Evolutionary conservation across 1,140 invertebrate genomes (phyloP).

Genomic region (Cyphomyrmex costatus): DNA sequence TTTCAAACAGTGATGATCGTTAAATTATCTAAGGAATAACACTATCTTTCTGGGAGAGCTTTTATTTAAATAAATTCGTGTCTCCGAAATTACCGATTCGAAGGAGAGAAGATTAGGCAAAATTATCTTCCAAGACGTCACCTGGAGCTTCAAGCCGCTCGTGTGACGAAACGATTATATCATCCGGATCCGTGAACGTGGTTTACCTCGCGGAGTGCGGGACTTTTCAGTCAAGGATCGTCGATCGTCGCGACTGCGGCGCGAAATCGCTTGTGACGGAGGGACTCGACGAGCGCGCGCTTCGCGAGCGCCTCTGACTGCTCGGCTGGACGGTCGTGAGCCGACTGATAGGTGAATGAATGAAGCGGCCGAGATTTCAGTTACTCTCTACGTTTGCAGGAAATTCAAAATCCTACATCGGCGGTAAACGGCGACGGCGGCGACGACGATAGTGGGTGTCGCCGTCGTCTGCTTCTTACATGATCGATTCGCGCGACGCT

Average conservation of each 20-base stretch:
- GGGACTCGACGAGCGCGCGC: slow-evolving; percentile 66
- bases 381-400: slow-evolving; percentile 77
- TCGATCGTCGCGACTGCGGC: not conserved
- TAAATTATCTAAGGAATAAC: not conserved
- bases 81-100: not conserved
- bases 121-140: not conserved
- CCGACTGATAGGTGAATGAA: slow-evolving; percentile 86
- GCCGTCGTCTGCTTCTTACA: no score
- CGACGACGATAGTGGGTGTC: not conserved
- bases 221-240: slow-evolving; percentile 37
- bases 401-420: slow-evolving; percentile 69
- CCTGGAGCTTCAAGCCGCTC: not conserved
- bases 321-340: slow-evolving; percentile 84
- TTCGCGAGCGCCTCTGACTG: slow-evolving; percentile 80
- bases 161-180: not conserved
- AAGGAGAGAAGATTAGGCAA: not conserved
- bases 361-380: slow-evolving; percentile 83
- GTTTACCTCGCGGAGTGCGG: not conserved
- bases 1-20: not conserved
- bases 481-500: not conserved
- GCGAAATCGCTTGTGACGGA: slow-evolving; percentile 12
- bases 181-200: not conserved
- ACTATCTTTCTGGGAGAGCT: not conserved
- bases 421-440: not conserved
- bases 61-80: not conserved